Conservation (phyloP, 2,888 invertebrate genomes). For the Ectobius pallidus region DNA sequence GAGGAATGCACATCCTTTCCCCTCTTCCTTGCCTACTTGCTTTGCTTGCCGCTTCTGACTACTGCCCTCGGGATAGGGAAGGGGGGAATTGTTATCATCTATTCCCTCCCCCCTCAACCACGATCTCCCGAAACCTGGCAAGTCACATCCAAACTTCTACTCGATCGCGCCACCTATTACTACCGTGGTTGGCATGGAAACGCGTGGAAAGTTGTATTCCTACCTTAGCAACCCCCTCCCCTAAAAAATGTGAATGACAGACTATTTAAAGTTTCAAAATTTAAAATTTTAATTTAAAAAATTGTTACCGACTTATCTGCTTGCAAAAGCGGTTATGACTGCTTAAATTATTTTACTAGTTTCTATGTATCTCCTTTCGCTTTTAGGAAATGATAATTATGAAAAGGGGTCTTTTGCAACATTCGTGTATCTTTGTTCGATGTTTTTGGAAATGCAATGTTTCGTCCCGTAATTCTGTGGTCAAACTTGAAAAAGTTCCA, state of each 20-base stretch:
- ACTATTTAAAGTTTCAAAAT: no score
- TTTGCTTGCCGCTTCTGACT: conserved; percentile 11
- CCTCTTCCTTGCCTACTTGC: conserved; percentile 6
- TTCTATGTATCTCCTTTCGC: no score
- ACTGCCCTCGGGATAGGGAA: conserved; percentile 12
- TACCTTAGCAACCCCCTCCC: not conserved
- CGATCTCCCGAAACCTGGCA: conserved; percentile 25
- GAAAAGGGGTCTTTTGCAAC: no score
- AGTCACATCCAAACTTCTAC: conserved; percentile 25
- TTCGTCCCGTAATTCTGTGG: no score
- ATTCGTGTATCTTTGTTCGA: no score
- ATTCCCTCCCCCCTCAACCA: not conserved
- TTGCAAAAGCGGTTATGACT: no score
- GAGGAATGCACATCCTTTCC: conserved; percentile 29
- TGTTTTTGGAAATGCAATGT: no score
- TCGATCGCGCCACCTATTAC: conserved; percentile 7
- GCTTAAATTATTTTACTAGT: no score
- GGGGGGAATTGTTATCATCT: conserved; percentile 31
- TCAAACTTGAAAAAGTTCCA: no score
- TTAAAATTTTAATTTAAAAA: no score
- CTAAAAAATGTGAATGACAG: not conserved
- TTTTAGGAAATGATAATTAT: no score
- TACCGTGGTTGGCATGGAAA: conserved; percentile 29
- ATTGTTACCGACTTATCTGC: no score
- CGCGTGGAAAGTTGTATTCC: not conserved